phyloP scores from a whole-genome alignment of 1,140 invertebrate genomes.

The Alviniconcha marisindica region DNA sequence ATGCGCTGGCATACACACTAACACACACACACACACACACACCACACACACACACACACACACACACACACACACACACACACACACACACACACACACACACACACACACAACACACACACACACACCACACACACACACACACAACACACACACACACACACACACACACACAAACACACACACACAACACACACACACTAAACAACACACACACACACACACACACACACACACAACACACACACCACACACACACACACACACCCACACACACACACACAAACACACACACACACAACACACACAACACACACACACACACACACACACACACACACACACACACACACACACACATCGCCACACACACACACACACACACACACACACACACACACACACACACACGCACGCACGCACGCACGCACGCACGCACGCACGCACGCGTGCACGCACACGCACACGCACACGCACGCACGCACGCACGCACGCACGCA shows the following conservation, averaged over 20 bases:
- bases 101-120: conserved; percentile 2
- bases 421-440: conserved; percentile 24
- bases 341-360: background rate
- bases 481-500: no score
- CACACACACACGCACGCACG: conserved; percentile 14
- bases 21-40: conserved; percentile 34
- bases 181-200: background rate
- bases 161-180: no score
- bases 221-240: no score
- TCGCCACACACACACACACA: background rate
- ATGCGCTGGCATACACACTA: conserved; percentile 10
- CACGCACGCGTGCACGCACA: conserved; percentile 6
- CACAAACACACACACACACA: no score
- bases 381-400: background rate
- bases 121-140: no score
- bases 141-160: no score
- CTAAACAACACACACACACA: no score
- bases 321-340: background rate
- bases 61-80: conserved; percentile 10
- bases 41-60: conserved; percentile 32
- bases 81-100: conserved; percentile 12
- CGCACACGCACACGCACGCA: no score
- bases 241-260: no score
- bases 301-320: background rate
- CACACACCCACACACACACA: no score